phyloP scores from a whole-genome alignment of 2,797 vertebrate species.

The Babyrousa celebensis region DNA sequence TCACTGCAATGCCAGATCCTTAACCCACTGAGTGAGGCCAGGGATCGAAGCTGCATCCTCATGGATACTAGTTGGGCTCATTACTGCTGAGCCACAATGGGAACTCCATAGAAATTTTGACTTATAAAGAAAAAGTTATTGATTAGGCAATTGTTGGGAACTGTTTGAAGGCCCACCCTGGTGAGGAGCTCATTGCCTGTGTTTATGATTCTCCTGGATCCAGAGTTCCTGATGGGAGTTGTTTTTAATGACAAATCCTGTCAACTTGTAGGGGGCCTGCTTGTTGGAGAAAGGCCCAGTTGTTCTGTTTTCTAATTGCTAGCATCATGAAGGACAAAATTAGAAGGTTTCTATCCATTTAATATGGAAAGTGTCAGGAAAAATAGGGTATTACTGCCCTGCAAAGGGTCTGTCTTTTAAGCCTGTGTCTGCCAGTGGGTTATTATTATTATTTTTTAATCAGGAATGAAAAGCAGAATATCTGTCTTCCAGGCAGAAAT shows the following conservation, averaged over 20 bases:
- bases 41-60: too few species aligned
- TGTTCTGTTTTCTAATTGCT: neutral
- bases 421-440: neutral
- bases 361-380: neutral
- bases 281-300: neutral
- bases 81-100: too few species aligned
- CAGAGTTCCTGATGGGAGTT: neutral
- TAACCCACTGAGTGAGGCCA: too few species aligned
- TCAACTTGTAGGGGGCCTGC: neutral
- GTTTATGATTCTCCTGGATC: neutral
- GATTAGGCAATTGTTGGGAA: neutral
- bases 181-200: neutral
- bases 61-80: too few species aligned
- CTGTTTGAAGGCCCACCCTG: neutral
- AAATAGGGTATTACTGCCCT: neutral
- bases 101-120: neutral
- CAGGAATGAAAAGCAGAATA: neutral
- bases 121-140: neutral
- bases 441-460: neutral
- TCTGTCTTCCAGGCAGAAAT: constrained; percentile 17
- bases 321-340: neutral
- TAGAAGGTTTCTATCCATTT: constrained; percentile 28
- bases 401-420: neutral
- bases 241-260: neutral
- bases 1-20: too few species aligned